phyloP scores from a whole-genome alignment of 2,797 vertebrate genomes.

The Megaceryle alcyon region DNA sequence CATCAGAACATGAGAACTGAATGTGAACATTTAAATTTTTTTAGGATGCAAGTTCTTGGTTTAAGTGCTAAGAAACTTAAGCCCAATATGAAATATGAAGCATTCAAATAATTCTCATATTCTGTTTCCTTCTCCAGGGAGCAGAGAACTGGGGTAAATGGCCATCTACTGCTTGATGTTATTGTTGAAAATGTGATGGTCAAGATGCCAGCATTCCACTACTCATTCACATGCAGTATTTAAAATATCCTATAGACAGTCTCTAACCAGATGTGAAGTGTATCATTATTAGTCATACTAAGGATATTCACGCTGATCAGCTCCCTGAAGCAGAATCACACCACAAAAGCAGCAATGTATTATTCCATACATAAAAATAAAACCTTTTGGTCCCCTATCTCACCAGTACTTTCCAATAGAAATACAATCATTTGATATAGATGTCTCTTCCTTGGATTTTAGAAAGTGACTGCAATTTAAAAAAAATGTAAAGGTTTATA shows the following conservation, averaged over 20 bases:
- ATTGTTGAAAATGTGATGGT: neutral
- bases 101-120: neutral
- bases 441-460: neutral
- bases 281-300: neutral
- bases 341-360: neutral
- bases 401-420: neutral
- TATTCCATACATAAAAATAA: neutral
- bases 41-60: neutral
- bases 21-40: neutral
- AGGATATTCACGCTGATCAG: neutral
- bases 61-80: neutral
- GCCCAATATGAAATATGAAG: neutral
- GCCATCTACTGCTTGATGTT: neutral
- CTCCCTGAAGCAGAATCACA: neutral
- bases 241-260: neutral
- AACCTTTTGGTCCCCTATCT: neutral
- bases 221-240: neutral
- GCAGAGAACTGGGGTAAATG: neutral
- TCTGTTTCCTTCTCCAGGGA: neutral
- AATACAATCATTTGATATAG: neutral
- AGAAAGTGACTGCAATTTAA: neutral
- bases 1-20: neutral
- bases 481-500: neutral
- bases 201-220: neutral
- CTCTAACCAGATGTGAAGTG: neutral